phyloP scores from a whole-genome alignment of 2,797 vertebrate genomes.

The Triplophysa yarkandensis region DNA sequence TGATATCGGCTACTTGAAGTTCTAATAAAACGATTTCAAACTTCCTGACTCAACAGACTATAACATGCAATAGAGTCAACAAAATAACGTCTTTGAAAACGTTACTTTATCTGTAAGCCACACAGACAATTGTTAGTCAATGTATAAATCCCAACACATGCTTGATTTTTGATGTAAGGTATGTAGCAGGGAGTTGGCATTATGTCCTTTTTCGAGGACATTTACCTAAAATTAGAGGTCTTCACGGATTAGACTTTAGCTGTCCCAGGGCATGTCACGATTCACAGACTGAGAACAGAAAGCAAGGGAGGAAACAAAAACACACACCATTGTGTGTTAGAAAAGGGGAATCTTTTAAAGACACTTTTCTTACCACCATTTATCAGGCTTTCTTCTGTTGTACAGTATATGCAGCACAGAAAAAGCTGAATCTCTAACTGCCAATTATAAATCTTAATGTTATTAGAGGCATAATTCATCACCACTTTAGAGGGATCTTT shows the following conservation, averaged over 20 bases:
- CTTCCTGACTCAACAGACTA: not conserved
- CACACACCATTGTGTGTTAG: conserved; percentile 70
- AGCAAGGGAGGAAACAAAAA: conserved; percentile 55
- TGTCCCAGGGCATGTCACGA: conserved; percentile 81
- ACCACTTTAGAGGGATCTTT: not conserved
- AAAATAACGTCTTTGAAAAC: not conserved
- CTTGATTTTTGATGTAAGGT: not conserved
- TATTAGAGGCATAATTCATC: not conserved
- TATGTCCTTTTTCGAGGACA: conserved; percentile 11
- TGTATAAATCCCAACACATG: not conserved
- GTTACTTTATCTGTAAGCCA: not conserved
- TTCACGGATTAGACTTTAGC: conserved; percentile 71
- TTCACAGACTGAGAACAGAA: conserved; percentile 80
- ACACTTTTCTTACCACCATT: conserved; percentile 48
- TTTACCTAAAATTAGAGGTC: conserved; percentile 77
- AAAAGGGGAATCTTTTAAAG: conserved; percentile 51
- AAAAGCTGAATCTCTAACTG: not conserved
- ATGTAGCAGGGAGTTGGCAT: conserved; percentile 1
- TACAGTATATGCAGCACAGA: conserved; percentile 45
- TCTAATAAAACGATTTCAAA: too few species aligned
- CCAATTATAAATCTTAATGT: not conserved
- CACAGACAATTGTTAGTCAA: not conserved
- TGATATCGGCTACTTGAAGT: too few species aligned
- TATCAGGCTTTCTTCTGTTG: conserved; percentile 57
- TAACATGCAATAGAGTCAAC: not conserved